A percentile compares a stretch with the other conserved stretches of the same genome.
Evolutionary conservation across 1,140 invertebrate species (phyloP).

Genomic region (Calliopsis andreniformis): DNA sequence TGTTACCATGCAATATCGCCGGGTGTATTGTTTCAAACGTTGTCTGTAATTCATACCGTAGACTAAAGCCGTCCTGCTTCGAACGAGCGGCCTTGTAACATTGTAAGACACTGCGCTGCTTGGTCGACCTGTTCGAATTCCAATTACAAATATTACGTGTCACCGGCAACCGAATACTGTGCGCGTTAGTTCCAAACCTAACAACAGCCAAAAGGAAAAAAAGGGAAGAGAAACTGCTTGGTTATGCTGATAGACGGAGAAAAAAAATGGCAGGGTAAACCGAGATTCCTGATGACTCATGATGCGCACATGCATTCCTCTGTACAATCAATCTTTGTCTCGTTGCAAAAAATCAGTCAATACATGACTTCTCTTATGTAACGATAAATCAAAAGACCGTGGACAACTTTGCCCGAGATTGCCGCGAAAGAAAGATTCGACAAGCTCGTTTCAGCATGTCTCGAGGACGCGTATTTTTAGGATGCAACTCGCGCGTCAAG

Average conservation of each 20-base stretch:
- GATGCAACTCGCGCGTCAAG: no score
- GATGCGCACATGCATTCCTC: conserved; percentile 18
- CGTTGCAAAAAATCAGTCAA: background rate
- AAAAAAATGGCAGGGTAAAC: conserved; percentile 4
- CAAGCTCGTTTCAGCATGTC: background rate
- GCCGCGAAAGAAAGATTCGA: background rate
- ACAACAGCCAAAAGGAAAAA: conserved; percentile 9
- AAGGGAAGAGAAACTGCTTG: background rate
- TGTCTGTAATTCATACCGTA: conserved; percentile 72
- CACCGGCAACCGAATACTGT: conserved; percentile 63
- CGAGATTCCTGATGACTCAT: conserved; percentile 28
- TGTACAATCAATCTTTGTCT: conserved; percentile 37
- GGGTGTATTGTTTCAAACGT: conserved; percentile 71
- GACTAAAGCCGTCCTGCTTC: conserved; percentile 52
- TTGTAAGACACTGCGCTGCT: conserved; percentile 22
- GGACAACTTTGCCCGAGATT: background rate
- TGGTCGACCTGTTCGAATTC: conserved; percentile 65
- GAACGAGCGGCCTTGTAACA: conserved; percentile 68
- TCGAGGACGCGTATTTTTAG: background rate
- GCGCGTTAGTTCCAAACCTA: conserved; percentile 42
- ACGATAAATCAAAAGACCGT: background rate
- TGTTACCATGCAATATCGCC: conserved; percentile 57
- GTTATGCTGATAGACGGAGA: background rate
- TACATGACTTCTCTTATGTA: background rate
- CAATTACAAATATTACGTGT: conserved; percentile 69